Conservation (phyloP, 2,113 vertebrate species). For the Hymenochirus boettgeri region DNA sequence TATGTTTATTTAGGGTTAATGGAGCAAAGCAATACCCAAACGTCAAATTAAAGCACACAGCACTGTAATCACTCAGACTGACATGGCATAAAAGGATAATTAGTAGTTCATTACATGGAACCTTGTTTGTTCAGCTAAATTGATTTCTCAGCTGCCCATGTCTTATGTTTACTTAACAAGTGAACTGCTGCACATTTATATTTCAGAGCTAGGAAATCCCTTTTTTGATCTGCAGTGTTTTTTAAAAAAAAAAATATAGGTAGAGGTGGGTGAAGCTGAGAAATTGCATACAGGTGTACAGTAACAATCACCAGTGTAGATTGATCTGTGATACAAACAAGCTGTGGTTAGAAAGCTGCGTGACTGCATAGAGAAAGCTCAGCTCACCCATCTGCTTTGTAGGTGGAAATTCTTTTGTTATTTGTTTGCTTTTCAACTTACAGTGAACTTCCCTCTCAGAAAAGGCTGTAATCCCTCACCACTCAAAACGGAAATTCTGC, state of each 20-base stretch:
- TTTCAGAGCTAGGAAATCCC: slow-evolving; percentile 74
- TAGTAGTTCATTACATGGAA: slow-evolving; percentile 85
- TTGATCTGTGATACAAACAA: slow-evolving; percentile 50
- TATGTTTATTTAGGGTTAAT: slow-evolving; percentile 77
- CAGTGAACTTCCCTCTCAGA: slow-evolving; percentile 55
- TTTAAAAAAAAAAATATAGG: slow-evolving; percentile 21
- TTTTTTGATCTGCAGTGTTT: slow-evolving; percentile 53
- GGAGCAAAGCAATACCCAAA: slow-evolving; percentile 77
- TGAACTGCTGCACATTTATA: slow-evolving; percentile 71
- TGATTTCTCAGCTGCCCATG: slow-evolving; percentile 83
- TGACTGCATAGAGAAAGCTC: slow-evolving; percentile 48
- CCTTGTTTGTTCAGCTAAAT: slow-evolving; percentile 88
- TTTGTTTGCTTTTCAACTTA: slow-evolving; percentile 63
- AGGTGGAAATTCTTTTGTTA: slow-evolving; percentile 60
- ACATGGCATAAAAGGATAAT: slow-evolving; percentile 87
- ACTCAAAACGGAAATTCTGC: slow-evolving; percentile 62
- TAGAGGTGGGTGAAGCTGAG: slow-evolving; percentile 59
- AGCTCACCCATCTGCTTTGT: slow-evolving; percentile 58
- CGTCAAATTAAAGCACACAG: slow-evolving; percentile 78
- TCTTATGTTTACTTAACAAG: slow-evolving; percentile 79
- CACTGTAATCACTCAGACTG: slow-evolving; percentile 81
- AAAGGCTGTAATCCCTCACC: slow-evolving; percentile 55
- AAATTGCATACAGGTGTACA: slow-evolving; percentile 71
- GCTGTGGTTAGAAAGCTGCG: slow-evolving; percentile 59
- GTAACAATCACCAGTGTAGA: slow-evolving; percentile 57